Base-by-base conservation (phyloP, 2,797 vertebrate genomes). In the Pagetopsis macropterus region DNA sequence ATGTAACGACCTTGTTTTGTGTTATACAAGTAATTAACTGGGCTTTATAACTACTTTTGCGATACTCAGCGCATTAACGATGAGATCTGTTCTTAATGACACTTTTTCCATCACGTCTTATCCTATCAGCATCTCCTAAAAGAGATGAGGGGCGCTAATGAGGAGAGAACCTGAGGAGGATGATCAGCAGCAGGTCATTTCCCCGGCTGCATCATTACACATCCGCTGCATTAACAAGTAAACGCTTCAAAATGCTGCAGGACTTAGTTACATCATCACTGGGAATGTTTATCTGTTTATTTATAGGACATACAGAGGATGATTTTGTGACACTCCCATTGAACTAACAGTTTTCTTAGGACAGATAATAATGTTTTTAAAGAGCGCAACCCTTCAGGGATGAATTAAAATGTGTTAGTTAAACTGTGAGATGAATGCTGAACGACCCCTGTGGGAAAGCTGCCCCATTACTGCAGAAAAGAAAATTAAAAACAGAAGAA, bases 191-290 rank as follows among this genome's bases (percentile, higher is more conserved):
- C 43, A 43, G 72, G 69, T 84, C 59, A 56, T 83, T 83, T 62
- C 63, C 41, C 63, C 33, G 33, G 33, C 60, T 52, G 73, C 62
- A 33, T 80, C 83, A 81, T 79, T 85, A 84, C 60, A 81, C 78
- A 40, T 50, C 63, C 49, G 14, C 27, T 41, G 75, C 66, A 65
- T 71, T 65, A 60, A 56, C 58, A 76, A 58, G 49, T 74, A 68
- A 37, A 46, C 0, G 1, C 40, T 54, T 64, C 16, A 62, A 40
- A 81, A 64, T 37, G 69, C 65, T 70, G 70, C 58, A 63, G 57
- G 48, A 45, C 58, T 40, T 44, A 73, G 68, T 37, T 37, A 37
- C 37, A 55, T 50, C 56, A 70, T 43, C 8, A 16, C 12, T 27
- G 9, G 45, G 54, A 1, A 40, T 57, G 21, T 57, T 50, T 10